phyloP scores from a whole-genome alignment of 1,140 invertebrate genomes.

The Stegodyphus mimosarum region DNA sequence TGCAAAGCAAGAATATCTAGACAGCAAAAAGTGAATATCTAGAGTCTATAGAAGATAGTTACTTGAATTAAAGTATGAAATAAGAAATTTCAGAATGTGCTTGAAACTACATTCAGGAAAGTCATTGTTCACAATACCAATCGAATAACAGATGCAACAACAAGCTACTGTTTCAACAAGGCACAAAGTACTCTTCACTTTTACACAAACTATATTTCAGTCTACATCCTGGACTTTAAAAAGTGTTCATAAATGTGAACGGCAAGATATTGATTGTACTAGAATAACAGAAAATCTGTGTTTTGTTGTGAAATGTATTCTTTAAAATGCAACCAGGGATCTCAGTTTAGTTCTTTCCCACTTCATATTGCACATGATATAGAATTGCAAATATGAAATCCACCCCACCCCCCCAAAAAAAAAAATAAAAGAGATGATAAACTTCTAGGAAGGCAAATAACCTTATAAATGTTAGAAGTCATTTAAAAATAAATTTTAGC shows the following conservation, averaged over 20 bases:
- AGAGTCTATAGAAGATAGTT: too few relatives aligned
- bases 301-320: not conserved
- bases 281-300: conserved; percentile 3
- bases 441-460: not conserved
- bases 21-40: not conserved
- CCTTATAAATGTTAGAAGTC: not conserved
- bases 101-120: conserved; percentile 20
- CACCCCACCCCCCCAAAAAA: not conserved
- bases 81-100: not conserved
- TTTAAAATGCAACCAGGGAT: not conserved
- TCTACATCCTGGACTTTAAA: conserved; percentile 4
- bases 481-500: too few relatives aligned
- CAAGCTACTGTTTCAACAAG: conserved; percentile 46
- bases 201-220: not conserved
- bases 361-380: not conserved
- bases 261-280: conserved; percentile 11
- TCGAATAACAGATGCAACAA: conserved; percentile 9
- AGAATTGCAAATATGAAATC: not conserved
- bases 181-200: conserved; percentile 43
- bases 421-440: not conserved
- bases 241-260: conserved; percentile 23
- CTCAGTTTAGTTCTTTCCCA: not conserved
- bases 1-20: not conserved
- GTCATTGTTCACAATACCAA: conserved; percentile 22
- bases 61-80: not conserved